These are phyloP conservation scores for Helarctos malayanus DNA, from an alignment of 2,797 vertebrate species.

Conservation along the genomic window DNA sequence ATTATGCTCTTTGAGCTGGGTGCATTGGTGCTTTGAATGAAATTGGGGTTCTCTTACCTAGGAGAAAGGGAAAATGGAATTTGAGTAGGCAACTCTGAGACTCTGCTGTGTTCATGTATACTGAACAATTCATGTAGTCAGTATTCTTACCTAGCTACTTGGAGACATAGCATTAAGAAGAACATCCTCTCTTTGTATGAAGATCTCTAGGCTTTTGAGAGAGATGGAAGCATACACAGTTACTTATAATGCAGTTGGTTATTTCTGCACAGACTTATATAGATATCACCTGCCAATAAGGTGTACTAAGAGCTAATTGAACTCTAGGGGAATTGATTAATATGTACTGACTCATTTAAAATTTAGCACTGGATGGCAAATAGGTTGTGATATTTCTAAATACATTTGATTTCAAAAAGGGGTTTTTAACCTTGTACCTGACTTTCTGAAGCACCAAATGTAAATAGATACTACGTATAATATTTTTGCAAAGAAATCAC, in stretches of 20 bases:
- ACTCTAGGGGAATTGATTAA: background rate
- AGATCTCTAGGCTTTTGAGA: background rate
- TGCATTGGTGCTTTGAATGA: background rate
- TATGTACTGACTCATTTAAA: background rate
- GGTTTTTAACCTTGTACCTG: background rate
- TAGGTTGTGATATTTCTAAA: background rate
- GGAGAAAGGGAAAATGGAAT: background rate
- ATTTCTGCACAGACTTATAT: conserved; percentile 15
- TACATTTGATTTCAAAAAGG: background rate
- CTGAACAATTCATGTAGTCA: background rate
- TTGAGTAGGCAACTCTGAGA: background rate
- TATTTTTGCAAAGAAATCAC: conserved; percentile 37
- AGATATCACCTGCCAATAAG: background rate
- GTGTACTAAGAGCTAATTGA: background rate
- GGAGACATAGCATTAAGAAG: background rate
- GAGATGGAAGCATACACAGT: background rate
- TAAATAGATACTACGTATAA: background rate
- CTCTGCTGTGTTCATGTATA: background rate
- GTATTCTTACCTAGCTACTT: background rate
- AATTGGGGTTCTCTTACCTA: background rate
- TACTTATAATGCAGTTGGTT: conserved; percentile 3
- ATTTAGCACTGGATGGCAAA: conserved; percentile 18
- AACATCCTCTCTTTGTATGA: background rate
- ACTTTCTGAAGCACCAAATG: background rate
- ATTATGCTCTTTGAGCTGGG: background rate